A percentile compares a stretch with the other conserved stretches of the same genome.
Evolutionary conservation across 1,140 invertebrate genomes (phyloP).

Genomic region (Spodoptera litura): DNA sequence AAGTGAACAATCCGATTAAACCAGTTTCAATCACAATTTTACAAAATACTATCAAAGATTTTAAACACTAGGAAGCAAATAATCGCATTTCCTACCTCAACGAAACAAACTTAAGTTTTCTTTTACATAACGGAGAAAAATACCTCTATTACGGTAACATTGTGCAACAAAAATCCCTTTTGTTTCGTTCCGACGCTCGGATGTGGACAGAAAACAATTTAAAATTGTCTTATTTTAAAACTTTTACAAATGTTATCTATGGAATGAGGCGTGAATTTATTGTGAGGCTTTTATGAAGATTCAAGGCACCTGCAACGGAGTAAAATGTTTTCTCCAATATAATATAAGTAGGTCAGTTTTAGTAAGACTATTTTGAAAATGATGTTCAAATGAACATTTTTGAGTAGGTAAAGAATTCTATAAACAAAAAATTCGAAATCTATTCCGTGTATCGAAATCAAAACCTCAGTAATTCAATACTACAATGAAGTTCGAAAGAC

Average conservation of each 20-base stretch:
- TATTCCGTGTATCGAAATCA: too few species aligned
- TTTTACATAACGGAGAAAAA: constrained; percentile 39
- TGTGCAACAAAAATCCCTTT: constrained; percentile 44
- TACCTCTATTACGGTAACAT: constrained; percentile 25
- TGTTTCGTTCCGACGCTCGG: constrained; percentile 35
- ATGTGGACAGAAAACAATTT: constrained; percentile 39
- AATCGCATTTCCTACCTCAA: constrained; percentile 15
- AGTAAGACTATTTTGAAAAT: too few species aligned
- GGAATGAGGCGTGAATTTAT: constrained; percentile 40
- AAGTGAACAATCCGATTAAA: too few species aligned
- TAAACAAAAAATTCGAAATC: too few species aligned
- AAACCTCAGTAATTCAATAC: too few species aligned
- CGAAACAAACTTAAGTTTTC: constrained; percentile 9
- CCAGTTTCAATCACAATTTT: too few species aligned
- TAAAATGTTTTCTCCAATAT: neutral
- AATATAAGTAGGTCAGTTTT: neutral
- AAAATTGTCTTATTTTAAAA: constrained; percentile 48
- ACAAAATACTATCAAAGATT: neutral
- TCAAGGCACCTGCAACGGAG: neutral
- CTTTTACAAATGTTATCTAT: constrained; percentile 19
- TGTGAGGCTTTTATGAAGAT: constrained; percentile 11
- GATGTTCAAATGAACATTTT: too few species aligned
- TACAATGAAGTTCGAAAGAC: too few species aligned
- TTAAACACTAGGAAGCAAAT: neutral
- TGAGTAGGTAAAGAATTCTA: too few species aligned